These are phyloP conservation scores for Platichthys flesus DNA, from an alignment of 2,113 vertebrate genomes.

Conservation along the genomic window DNA sequence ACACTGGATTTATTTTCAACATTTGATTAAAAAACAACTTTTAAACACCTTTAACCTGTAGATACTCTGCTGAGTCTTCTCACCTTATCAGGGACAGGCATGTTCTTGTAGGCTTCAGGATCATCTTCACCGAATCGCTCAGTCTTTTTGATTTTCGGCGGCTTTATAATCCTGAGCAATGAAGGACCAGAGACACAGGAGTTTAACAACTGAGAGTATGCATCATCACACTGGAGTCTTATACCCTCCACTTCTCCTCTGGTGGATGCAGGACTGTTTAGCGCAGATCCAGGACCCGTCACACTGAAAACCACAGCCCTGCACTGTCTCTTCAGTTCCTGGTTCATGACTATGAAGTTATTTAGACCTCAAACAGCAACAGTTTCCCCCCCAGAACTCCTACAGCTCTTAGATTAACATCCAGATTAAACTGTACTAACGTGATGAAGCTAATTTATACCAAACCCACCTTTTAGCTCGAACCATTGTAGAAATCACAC, in stretches of 20 bases:
- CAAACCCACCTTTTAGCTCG: slow-evolving; percentile 75
- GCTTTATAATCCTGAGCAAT: slow-evolving; percentile 49
- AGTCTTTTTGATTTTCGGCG: slow-evolving; percentile 48
- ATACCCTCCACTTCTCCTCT: not conserved
- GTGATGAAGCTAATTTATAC: not conserved
- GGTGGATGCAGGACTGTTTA: not conserved
- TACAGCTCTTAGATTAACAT: not conserved
- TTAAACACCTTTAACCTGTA: not conserved
- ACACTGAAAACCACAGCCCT: not conserved
- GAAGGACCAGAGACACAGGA: not conserved
- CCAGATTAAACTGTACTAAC: not conserved
- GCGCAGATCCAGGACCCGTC: not conserved
- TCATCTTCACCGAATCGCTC: slow-evolving; percentile 79
- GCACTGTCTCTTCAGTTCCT: no score
- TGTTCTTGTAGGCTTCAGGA: slow-evolving; percentile 70
- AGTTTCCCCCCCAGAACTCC: not conserved
- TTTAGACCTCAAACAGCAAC: not conserved
- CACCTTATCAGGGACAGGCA: slow-evolving; percentile 81
- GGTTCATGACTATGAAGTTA: not conserved
- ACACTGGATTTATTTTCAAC: no score
- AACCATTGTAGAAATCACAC: slow-evolving; percentile 72
- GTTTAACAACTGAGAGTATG: not conserved
- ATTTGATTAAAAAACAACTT: no score
- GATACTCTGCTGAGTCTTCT: not conserved
- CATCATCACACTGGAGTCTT: not conserved